phyloP scores from a whole-genome alignment of 2,888 invertebrate species.

The Tanaodytes sp. region DNA sequence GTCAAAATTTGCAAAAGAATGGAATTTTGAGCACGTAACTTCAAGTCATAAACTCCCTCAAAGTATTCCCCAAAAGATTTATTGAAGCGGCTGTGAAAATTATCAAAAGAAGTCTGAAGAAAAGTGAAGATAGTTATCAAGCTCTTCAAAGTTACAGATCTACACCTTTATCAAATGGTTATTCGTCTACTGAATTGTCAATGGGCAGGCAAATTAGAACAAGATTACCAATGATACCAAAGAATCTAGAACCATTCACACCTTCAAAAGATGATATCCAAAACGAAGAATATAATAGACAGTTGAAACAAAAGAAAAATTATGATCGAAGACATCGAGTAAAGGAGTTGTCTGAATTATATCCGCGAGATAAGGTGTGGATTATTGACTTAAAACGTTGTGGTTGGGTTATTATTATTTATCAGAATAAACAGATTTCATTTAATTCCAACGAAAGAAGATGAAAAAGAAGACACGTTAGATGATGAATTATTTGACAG shows the following conservation, averaged over 20 bases:
- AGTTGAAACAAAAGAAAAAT: not conserved
- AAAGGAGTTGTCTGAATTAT: not conserved
- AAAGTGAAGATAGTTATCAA: conserved; percentile 2
- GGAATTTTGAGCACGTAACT: conserved; percentile 2
- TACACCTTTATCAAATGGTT: conserved; percentile 46
- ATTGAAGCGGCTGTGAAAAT: conserved; percentile 52
- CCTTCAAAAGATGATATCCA: not conserved
- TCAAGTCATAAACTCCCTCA: not conserved
- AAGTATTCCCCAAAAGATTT: not conserved
- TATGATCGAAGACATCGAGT: not conserved
- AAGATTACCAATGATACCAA: conserved; percentile 30
- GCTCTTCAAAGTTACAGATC: conserved; percentile 35
- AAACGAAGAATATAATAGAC: not conserved
- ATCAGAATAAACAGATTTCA: no score
- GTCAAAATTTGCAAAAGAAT: not conserved
- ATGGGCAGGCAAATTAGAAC: conserved; percentile 41
- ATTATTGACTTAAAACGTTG: no score
- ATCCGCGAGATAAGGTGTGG: not conserved
- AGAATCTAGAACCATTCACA: not conserved
- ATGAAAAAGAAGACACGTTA: no score
- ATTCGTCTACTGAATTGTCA: conserved; percentile 32
- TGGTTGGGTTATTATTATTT: no score
- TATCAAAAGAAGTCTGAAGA: not conserved
- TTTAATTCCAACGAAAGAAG: no score
- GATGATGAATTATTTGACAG: no score